Evolutionary conservation across 2,888 invertebrate genomes (phyloP).

Genomic region (Formica aserva): DNA sequence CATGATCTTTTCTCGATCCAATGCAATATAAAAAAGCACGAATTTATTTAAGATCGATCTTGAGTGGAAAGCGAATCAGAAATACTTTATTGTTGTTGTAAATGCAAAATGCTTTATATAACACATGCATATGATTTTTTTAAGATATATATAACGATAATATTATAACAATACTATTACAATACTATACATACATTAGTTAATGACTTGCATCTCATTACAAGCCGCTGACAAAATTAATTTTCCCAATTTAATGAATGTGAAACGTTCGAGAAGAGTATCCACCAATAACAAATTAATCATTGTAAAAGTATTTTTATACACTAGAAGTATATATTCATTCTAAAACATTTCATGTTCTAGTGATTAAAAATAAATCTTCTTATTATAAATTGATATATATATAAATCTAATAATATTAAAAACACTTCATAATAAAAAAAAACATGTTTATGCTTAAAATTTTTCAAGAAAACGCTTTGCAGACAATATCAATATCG

Average conservation of each 20-base stretch:
- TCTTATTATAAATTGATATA: background rate
- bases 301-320: background rate
- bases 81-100: background rate
- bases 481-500: background rate
- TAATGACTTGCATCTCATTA: background rate
- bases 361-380: background rate
- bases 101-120: background rate
- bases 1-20: background rate
- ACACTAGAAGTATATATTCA: background rate
- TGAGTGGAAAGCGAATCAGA: background rate
- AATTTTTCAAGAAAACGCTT: background rate
- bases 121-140: background rate
- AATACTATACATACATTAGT: background rate
- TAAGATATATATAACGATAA: background rate
- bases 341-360: background rate
- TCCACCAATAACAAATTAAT: conserved; percentile 6
- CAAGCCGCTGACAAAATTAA: background rate
- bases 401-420: background rate
- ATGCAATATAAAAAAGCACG: background rate
- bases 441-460: background rate
- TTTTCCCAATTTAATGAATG: background rate
- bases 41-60: background rate
- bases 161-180: background rate
- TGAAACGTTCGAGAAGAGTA: background rate
- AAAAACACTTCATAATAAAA: background rate